phyloP scores from a whole-genome alignment of 2,888 invertebrate species.

The Hirtodrosophila confusa region DNA sequence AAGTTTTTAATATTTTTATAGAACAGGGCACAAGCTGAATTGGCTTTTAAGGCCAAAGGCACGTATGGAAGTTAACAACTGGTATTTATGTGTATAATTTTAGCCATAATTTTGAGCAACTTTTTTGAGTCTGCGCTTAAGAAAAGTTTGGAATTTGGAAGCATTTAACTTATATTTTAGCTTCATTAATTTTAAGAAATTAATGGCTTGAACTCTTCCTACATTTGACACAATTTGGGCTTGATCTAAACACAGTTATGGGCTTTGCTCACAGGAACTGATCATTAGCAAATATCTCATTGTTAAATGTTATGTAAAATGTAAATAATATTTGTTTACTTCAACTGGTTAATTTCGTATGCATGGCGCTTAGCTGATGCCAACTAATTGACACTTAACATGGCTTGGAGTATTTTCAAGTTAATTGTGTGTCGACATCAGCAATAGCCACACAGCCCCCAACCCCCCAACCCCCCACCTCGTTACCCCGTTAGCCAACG shows the following conservation, averaged over 20 bases:
- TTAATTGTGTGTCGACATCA: constrained; percentile 79
- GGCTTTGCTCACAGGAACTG: too few species aligned
- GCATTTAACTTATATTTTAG: constrained; percentile 3
- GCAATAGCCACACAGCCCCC: constrained; percentile 25
- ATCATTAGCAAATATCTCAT: constrained; percentile 1
- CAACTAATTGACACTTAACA: constrained; percentile 78
- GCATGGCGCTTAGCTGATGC: constrained; percentile 63
- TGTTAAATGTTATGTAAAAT: constrained; percentile 28
- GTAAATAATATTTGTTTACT: constrained; percentile 60
- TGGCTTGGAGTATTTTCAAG: constrained; percentile 73
- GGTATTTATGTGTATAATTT: constrained; percentile 21
- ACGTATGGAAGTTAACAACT: neutral
- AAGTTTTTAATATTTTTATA: constrained; percentile 58
- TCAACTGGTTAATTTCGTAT: constrained; percentile 52
- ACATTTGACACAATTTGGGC: too few species aligned
- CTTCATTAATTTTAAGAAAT: too few species aligned
- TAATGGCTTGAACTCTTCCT: too few species aligned
- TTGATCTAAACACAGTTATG: too few species aligned
- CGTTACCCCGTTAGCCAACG: neutral
- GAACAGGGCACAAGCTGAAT: constrained; percentile 2
- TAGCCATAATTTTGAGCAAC: constrained; percentile 2
- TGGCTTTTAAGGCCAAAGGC: neutral
- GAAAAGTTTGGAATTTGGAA: neutral
- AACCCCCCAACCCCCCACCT: neutral
- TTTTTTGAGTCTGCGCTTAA: neutral